These are phyloP conservation scores for Pluvialis apricaria DNA, from an alignment of 2,113 vertebrate genomes.

Conservation along the genomic window DNA sequence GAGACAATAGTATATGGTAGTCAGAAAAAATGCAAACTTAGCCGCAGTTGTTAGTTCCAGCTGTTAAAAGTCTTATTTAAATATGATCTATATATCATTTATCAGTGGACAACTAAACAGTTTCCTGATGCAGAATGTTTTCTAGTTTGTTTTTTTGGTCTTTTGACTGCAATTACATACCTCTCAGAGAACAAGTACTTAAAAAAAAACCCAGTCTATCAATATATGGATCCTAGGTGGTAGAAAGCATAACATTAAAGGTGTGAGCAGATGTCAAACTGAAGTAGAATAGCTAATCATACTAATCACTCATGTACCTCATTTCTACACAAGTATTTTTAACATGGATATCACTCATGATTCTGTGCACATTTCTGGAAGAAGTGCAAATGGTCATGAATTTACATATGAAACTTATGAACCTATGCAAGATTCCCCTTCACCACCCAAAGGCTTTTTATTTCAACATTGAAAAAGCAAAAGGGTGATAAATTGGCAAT, in stretches of 20 bases:
- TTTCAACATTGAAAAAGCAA: background rate
- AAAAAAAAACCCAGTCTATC: background rate
- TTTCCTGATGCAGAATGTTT: background rate
- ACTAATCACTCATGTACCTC: background rate
- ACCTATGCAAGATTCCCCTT: background rate
- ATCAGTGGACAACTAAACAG: background rate
- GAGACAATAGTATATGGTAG: background rate
- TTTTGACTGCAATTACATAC: background rate
- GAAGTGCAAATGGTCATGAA: background rate
- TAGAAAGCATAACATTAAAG: background rate
- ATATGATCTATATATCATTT: background rate
- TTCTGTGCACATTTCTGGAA: background rate
- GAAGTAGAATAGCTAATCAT: background rate
- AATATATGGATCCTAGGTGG: background rate
- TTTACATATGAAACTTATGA: background rate
- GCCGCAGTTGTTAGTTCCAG: background rate
- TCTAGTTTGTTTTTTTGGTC: background rate
- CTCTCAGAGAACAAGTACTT: background rate
- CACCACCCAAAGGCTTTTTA: background rate
- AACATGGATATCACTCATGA: background rate
- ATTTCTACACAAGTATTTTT: conserved; percentile 1
- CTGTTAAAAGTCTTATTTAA: background rate
- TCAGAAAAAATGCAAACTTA: background rate
- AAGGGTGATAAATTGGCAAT: background rate
- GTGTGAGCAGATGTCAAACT: background rate